Evolutionary conservation across 1,140 invertebrate genomes (phyloP), one percentile per base, ranked within the genome.

Genomic region (Spodoptera frugiperda): DNA sequence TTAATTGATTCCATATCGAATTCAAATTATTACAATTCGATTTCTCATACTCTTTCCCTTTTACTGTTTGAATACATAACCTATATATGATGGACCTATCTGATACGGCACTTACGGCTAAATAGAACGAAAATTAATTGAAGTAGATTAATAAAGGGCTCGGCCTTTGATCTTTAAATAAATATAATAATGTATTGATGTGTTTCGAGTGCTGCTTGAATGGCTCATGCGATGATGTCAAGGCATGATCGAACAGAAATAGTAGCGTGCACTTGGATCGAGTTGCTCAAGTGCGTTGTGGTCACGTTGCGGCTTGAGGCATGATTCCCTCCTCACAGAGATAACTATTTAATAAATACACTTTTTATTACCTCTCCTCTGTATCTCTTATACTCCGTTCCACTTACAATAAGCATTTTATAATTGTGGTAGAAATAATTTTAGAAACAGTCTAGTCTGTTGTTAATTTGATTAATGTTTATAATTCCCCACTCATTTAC

Each of bases 221-320:
- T 44, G 46, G 33, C 39, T 33, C 57, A 15, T 21, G 30, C 8
- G 51, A 46, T 39, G 57, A 44, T 75, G 55, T 75, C 72, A 75
- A 75, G 59, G 72, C 44, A 75, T 63, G 63, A 12, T 17, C 44
- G 57, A 49, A 53, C 72, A 75, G 12, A 65, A 75, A 75, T 75
- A 75, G 30, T 54, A 63, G 44, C 44, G 21, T 59, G 15, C 8
- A 17, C 25, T 71, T 53, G 59, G 48, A 75, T 75, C 59, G 48
- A 33, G 59, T 75, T 75, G 72, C 72, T 65, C 46, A 63, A 59
- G 59, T 49, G 71, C 21, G 15, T 30, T 75, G 72, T 30, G 72
- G 72, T 75, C 17, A 46, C 9, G 59, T 15, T 75, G 72, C 25
- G 59, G 30, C 59, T 30, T 9, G 25, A 33, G 30, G 17, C 44